Evolutionary conservation across 2,113 vertebrate genomes (phyloP), one percentile per base, ranked within the genome.

Genomic region (Plectropomus leopardus): DNA sequence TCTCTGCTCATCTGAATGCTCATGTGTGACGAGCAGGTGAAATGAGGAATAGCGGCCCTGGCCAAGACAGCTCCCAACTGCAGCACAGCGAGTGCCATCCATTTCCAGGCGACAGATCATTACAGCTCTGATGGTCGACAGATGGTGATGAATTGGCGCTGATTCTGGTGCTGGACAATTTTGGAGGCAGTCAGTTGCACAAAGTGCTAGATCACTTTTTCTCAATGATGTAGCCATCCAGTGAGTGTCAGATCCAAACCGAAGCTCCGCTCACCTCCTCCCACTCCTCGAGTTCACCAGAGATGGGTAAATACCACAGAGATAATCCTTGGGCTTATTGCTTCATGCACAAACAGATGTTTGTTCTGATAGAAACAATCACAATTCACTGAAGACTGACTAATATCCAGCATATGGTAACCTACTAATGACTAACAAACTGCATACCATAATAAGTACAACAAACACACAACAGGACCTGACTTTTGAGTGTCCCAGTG

Each of bases 131-230:
- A 89, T 90, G 77, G 85, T 80, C 53, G 78, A 83, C 91, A 88
- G 85, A 88, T 89, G 88, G 83, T 90, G 89, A 94, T 91, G 77
- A 83, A 94, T 92, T 89, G 85, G 68, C 65, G 54, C 74, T 73
- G 78, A 85, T 86, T 63, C 82, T 11, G 13, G 16, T 74, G 63
- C 77, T 69, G 69, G 79, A 70, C 64, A 82, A 80, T 88, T 88
- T 89, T 78, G 66, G 70, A 85, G 67, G 75, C 68, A 87, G 74
- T 61, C 74, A 78, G 59, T 85, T 82, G 58, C 83, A 83, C 63
- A 86, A 88, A 86, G 54, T 83, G 82, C 82, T 80, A 79, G 68
- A 77, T 87, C 73, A 87, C 79, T 79, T 89, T 76, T 76, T 78
- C 48, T 73, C 65, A 47, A 50, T 85, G 48, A 66, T 79, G 60